A percentile compares a stretch with the other conserved stretches of the same genome.
These are phyloP conservation scores for Bombus superbus DNA, from an alignment of 1,140 invertebrate genomes.

Conservation along the genomic window DNA sequence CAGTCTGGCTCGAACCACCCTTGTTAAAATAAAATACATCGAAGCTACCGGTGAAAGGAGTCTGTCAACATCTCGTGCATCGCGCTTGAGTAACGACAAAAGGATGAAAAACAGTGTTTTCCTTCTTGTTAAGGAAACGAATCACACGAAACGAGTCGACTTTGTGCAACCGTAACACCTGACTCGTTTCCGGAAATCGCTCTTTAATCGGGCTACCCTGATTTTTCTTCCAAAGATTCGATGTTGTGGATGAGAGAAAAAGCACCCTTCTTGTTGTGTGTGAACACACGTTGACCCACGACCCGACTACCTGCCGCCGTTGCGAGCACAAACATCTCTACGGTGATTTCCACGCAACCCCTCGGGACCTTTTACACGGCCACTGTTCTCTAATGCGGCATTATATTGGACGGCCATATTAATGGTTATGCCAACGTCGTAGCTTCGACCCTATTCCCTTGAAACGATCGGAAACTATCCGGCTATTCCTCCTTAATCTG, in stretches of 20 bases:
- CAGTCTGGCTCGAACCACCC: background rate
- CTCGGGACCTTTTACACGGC: slow-evolving; percentile 60
- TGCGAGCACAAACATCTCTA: slow-evolving; percentile 60
- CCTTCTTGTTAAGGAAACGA: background rate
- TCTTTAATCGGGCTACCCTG: slow-evolving; percentile 4
- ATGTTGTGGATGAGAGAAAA: background rate
- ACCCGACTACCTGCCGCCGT: slow-evolving; percentile 61
- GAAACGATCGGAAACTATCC: slow-evolving; percentile 33
- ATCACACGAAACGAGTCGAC: background rate
- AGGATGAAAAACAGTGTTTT: background rate
- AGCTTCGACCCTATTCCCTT: slow-evolving; percentile 8
- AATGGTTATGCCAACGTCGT: slow-evolving; percentile 54
- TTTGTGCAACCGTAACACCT: slow-evolving; percentile 34
- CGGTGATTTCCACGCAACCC: slow-evolving; percentile 50
- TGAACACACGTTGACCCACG: slow-evolving; percentile 57
- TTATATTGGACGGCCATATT: slow-evolving; percentile 72
- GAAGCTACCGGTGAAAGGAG: background rate
- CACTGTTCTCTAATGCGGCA: slow-evolving; percentile 69
- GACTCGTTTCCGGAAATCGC: slow-evolving; percentile 21
- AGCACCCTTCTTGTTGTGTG: slow-evolving; percentile 17
- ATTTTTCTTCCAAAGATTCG: slow-evolving; percentile 43
- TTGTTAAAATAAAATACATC: slow-evolving; percentile 23
- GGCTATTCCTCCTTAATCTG: slow-evolving; percentile 49
- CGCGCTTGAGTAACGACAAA: background rate
- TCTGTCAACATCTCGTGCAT: background rate